These are phyloP conservation scores for Myotis findleyi DNA, from an alignment of 2,797 vertebrate genomes.

Conservation along the genomic window DNA sequence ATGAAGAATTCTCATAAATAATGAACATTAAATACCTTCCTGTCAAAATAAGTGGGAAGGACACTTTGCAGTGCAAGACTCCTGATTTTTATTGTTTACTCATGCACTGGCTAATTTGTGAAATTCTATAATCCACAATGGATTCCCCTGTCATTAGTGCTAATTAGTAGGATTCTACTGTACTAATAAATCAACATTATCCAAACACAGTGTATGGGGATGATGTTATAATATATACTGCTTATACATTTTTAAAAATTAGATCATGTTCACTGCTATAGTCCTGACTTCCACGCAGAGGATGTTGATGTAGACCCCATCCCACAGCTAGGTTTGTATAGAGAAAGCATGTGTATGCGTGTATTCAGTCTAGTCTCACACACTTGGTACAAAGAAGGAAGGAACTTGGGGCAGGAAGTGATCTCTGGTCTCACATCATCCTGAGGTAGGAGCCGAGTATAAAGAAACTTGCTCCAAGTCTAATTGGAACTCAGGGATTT, in stretches of 20 bases:
- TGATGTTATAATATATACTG: conserved; percentile 51
- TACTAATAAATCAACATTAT: conserved; percentile 83
- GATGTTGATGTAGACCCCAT: neutral
- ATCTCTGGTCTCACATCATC: neutral
- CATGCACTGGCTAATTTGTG: conserved; percentile 79
- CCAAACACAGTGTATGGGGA: conserved; percentile 56
- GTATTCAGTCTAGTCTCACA: neutral
- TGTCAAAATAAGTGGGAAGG: conserved; percentile 77
- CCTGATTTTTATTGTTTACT: conserved; percentile 79
- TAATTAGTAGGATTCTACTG: conserved; percentile 78
- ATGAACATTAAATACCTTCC: conserved; percentile 71
- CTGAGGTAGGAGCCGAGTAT: neutral
- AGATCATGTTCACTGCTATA: neutral
- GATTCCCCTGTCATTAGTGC: conserved; percentile 78
- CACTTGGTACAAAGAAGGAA: neutral
- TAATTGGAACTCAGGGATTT: neutral
- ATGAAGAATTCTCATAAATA: conserved; percentile 74
- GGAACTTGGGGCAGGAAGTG: neutral
- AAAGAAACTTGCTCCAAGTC: neutral
- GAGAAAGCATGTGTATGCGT: accelerated
- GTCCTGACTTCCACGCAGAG: conserved; percentile 19
- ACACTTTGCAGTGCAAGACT: conserved; percentile 71
- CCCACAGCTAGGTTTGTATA: neutral
- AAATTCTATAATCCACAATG: conserved; percentile 79
- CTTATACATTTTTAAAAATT: conserved; percentile 62